Base-by-base conservation (phyloP, 2,888 invertebrate species). In the Volucella inanis region DNA sequence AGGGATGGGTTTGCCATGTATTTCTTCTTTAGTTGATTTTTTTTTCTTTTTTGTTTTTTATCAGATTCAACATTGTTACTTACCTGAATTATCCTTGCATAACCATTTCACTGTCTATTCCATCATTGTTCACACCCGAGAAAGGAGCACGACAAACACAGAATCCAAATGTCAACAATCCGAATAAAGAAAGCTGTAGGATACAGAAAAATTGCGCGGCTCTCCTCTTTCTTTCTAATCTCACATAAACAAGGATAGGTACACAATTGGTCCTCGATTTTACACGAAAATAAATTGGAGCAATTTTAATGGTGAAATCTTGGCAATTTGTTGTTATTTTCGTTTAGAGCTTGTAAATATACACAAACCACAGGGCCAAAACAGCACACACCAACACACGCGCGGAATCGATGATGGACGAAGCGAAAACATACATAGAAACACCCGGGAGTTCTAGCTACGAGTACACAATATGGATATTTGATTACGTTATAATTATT, bases 331-430 rank as follows among this genome's bases (percentile, higher is more conserved):
- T 71, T 82, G 10, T 77, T 71, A 45, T 71, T 71, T 71, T 75
- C 39, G 31, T 72, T 67, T 11, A 31, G 8, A 38, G 57, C 55
- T 75, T 61, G 76, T 81, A 85, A 85, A 85, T 85, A 81, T 81
- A 81, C 85, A 85, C 85, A 81, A 81, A 85, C 47, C 71, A 50
- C 67, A 54, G 31, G 45, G 6, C 14, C n/a, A 65, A 49, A 9
- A 45, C 39, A 38, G 47, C 43, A 74, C 57, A 85, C 85, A 85
- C 50, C 43, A 43, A 79, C 50, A 80, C 76, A 68, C 57, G 39
- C 62, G 38, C 76, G 67, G 67, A 85, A 85, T 85, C 81, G 81
- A 85, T 80, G 75, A 81, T 81, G 68, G 62, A 72, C 78, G 71
- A 76, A 71, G 61, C 54, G 22, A 77, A 72, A 45, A 76, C 31